Conservation (phyloP, 2,888 invertebrate genomes). For the Rhingia rostrata region DNA sequence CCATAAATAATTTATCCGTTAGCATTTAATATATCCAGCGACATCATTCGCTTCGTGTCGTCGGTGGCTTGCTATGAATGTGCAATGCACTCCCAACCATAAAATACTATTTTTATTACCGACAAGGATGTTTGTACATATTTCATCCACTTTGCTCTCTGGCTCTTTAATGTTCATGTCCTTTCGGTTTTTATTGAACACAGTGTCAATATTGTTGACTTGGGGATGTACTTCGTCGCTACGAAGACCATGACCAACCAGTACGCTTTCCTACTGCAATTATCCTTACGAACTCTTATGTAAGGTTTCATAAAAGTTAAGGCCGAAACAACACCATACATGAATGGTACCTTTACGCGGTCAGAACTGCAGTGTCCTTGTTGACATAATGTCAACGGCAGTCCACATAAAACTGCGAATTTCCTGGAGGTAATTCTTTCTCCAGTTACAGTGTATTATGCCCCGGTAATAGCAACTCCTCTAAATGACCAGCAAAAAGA, state of each 20-base stretch:
- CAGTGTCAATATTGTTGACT: constrained; percentile 69
- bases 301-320: constrained; percentile 63
- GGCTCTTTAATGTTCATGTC: constrained; percentile 55
- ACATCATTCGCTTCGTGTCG: constrained; percentile 17
- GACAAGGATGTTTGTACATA: constrained; percentile 39
- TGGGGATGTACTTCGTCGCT: constrained; percentile 40
- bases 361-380: constrained; percentile 55
- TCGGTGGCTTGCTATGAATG: constrained; percentile 52
- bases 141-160: constrained; percentile 50
- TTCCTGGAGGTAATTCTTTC: constrained; percentile 50
- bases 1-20: constrained; percentile 65
- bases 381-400: constrained; percentile 65
- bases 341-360: constrained; percentile 32
- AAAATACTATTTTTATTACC: constrained; percentile 67
- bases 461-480: constrained; percentile 7
- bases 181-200: constrained; percentile 66
- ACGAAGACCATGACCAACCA: constrained; percentile 19
- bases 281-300: constrained; percentile 64
- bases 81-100: constrained; percentile 58
- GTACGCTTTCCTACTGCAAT: constrained; percentile 54
- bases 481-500: constrained; percentile 1
- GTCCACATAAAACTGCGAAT: constrained; percentile 58
- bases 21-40: constrained; percentile 37
- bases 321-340: constrained; percentile 55
- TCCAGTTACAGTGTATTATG: constrained; percentile 32